These are phyloP conservation scores for Cynaeus angustus DNA, from an alignment of 2,888 invertebrate species.

Conservation along the genomic window DNA sequence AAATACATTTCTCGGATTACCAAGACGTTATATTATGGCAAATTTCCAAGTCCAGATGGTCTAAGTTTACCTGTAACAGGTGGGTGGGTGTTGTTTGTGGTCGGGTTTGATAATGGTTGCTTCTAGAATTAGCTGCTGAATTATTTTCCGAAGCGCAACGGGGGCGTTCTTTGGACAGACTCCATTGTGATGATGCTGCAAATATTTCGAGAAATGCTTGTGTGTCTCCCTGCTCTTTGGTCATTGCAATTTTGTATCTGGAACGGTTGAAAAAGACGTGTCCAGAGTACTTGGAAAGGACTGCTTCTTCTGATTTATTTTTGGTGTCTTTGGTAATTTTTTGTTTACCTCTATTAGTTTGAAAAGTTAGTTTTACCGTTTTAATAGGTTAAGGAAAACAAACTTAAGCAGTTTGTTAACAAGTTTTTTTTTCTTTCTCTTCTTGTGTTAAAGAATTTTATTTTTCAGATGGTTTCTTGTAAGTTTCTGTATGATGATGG, in stretches of 20 bases:
- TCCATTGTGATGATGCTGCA: slow-evolving; percentile 85
- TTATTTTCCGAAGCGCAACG: slow-evolving; percentile 86
- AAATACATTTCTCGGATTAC: slow-evolving; percentile 88
- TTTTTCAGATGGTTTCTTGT: slow-evolving; percentile 91
- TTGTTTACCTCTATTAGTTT: no score
- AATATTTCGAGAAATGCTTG: slow-evolving; percentile 85
- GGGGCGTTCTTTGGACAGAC: slow-evolving; percentile 83
- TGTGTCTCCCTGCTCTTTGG: slow-evolving; percentile 93
- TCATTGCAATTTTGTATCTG: slow-evolving; percentile 94
- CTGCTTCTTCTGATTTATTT: slow-evolving; percentile 94
- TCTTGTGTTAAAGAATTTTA: no score
- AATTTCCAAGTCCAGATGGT: slow-evolving; percentile 81
- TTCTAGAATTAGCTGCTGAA: slow-evolving; percentile 87
- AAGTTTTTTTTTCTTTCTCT: no score
- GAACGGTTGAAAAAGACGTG: slow-evolving; percentile 89
- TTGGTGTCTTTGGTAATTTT: slow-evolving; percentile 88
- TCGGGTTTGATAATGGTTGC: background rate
- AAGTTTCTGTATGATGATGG: slow-evolving; percentile 96
- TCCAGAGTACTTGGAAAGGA: slow-evolving; percentile 86
- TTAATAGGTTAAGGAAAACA: no score
- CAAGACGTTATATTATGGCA: slow-evolving; percentile 92
- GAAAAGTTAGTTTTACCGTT: no score
- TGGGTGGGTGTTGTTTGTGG: slow-evolving; percentile 67
- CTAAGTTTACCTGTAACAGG: slow-evolving; percentile 88
- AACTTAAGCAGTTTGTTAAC: no score